Evolutionary conservation across 2,797 vertebrate genomes (phyloP).

Genomic region (Rachycentron canadum): DNA sequence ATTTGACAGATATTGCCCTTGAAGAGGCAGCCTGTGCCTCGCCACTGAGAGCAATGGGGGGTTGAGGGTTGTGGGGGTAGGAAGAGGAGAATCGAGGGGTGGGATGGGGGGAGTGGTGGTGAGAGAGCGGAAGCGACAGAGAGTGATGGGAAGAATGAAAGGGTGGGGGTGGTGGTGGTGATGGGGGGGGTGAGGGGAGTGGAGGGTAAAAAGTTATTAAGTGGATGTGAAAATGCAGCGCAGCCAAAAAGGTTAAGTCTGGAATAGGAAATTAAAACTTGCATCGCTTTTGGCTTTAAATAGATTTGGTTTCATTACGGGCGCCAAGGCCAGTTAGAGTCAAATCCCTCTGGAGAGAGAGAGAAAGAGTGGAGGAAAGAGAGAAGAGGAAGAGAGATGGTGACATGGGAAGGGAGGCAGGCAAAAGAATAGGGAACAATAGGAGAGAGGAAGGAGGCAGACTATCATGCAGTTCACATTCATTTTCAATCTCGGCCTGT

Average conservation of each 20-base stretch:
- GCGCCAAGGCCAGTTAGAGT: constrained; percentile 87
- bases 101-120: not conserved
- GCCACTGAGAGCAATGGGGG: constrained; percentile 76
- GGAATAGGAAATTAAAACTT: constrained; percentile 89
- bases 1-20: constrained; percentile 87
- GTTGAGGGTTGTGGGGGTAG: constrained; percentile 48
- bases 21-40: constrained; percentile 82
- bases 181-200: constrained; percentile 19
- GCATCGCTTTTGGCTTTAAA: constrained; percentile 89
- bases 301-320: constrained; percentile 88
- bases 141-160: constrained; percentile 69
- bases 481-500: constrained; percentile 81
- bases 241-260: constrained; percentile 88
- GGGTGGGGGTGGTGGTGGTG: not conserved
- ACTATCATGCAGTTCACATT: constrained; percentile 81
- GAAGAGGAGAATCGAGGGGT: constrained; percentile 33
- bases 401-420: constrained; percentile 66
- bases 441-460: constrained; percentile 66
- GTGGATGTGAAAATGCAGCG: constrained; percentile 87
- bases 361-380: constrained; percentile 56
- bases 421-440: constrained; percentile 68
- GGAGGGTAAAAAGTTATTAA: constrained; percentile 86
- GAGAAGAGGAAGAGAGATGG: constrained; percentile 66
- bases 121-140: constrained; percentile 64
- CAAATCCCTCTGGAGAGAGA: constrained; percentile 83